Evolutionary conservation across 2,113 vertebrate genomes (phyloP).

Genomic region (Zapus hudsonius): DNA sequence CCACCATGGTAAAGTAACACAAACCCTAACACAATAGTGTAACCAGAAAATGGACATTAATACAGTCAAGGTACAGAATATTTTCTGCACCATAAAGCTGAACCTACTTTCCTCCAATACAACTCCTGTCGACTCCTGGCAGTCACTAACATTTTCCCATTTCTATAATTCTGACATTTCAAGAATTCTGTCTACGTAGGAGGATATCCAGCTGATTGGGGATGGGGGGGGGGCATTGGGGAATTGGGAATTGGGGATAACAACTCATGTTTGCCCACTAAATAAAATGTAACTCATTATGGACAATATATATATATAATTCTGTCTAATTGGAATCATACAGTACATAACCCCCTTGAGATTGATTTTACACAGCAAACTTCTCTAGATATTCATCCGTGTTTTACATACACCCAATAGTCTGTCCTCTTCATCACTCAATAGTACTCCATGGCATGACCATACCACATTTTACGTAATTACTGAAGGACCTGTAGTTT

Average conservation of each 20-base stretch:
- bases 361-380: not conserved
- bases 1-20: not conserved
- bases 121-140: not conserved
- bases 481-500: not conserved
- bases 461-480: no score
- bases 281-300: no score
- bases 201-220: no score
- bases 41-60: not conserved
- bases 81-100: rapidly evolving
- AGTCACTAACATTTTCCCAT: not conserved
- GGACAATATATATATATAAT: no score
- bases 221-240: no score
- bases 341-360: not conserved
- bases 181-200: not conserved
- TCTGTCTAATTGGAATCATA: no score
- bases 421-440: not conserved
- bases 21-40: not conserved
- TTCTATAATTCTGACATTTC: not conserved
- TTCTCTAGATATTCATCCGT: not conserved
- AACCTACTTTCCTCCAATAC: not conserved
- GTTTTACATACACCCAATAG: not conserved
- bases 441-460: not conserved
- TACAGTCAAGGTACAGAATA: not conserved
- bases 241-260: no score
- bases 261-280: no score